Evolutionary conservation across 1,140 invertebrate genomes (phyloP), one percentile per base, ranked within the genome.

Genomic region (Platyscapa corneri): DNA sequence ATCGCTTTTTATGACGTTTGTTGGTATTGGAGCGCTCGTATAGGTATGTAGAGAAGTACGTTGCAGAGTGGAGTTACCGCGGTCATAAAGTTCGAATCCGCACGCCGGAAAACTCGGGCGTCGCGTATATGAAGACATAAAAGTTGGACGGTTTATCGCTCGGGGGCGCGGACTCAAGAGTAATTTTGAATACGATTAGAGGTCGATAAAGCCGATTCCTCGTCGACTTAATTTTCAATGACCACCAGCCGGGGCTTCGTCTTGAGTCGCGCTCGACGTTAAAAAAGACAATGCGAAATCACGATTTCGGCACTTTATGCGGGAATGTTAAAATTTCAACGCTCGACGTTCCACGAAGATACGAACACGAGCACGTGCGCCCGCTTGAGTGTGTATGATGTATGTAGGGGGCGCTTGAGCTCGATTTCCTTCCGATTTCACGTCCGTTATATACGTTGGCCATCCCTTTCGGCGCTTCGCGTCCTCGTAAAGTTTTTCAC

Each of bases 101-200:
- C 18, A 18, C 49, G 49, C 49, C 18, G 18, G 18, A 74, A 82
- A 74, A 49, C 34, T 74, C n/a, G 46, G 20, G 67, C 1, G 27
- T 14, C 42, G n/a, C 37, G 30, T 46, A 23, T 60, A 82, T 42
- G 32, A 75, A 82, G 81, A 76, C 53, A 49, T 76, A 76, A 83
- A 83, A 83, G 53, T 83, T 27, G 46, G 34, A 37, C 16, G 27
- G 34, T 79, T 79, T 64, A 79, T 79, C n/a, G 42, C 49, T n/a
- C 32, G 20, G 37, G 30, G 37, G 42, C 5, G 2, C 34, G 65
- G 46, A 39, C 56, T 30, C 30, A 5, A 8, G 27, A 32, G 20
- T 49, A 83, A 83, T 83, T 83, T 83, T 83, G 56, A 83, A 83
- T 83, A 75, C 12, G 49, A 76, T 83, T 64, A 65, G n/a, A n/a